Base-by-base conservation (phyloP, 1,140 invertebrate species). In the Plutomurus gul region DNA sequence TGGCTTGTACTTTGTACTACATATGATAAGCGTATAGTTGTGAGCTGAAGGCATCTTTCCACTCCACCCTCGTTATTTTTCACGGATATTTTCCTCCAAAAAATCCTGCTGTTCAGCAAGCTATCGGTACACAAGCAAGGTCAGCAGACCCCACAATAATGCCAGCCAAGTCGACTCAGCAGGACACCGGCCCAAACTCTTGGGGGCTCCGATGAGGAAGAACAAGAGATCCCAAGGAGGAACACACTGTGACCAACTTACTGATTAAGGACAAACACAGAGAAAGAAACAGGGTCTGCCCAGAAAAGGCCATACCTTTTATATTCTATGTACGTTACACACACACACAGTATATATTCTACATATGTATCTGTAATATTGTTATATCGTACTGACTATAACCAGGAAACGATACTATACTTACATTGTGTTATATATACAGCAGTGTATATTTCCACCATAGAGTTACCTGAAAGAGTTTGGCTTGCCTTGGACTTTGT, bases 61-160 rank as follows among this genome's bases (percentile, higher is more conserved):
- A 86, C 85, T 85, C 83, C 82, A 84, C 70, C 76, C 75, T 77
- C 60, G 33, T 56, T 72, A 74, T 49, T 81, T 49, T 79, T 72
- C 60, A 79, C 76, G 70, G 80, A 77, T 78, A 78, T 75, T 78
- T 78, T 75, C 71, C 25, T 71, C 60, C 51, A 49, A 65, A 76
- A 71, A 80, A 75, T 74, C 70, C 75, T 76, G 81, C 77, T 79
- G 78, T 79, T 79, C 43, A 74, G 77, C 77, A 70, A 78, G 72
- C 65, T 78, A 78, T 78, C 43, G 60, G 76, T 78, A 78, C 70
- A 78, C 70, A 78, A 70, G 72, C 51, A 79, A 79, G 78, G 78
- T 79, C 77, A 79, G 77, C 46, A 79, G 77, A 79, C 77, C 77
- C 33, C 77, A 79, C 77, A 79, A 79, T 79, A 75, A 74, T 70